Percentiles rank a stretch among this genome's conserved stretches.
These are phyloP conservation scores for Lates calcarifer DNA, from an alignment of 2,113 vertebrate genomes.

Conservation along the genomic window DNA sequence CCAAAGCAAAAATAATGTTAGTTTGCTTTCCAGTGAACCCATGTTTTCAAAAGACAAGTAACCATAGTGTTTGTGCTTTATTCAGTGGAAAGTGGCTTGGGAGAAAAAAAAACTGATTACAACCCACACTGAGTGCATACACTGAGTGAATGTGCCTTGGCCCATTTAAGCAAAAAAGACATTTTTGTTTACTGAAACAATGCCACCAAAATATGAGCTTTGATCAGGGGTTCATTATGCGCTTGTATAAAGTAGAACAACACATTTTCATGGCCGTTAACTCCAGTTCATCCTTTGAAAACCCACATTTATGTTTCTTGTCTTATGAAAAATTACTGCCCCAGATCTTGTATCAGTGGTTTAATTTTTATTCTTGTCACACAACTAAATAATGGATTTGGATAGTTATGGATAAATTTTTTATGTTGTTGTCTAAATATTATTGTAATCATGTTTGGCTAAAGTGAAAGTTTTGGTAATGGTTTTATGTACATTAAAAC, in stretches of 20 bases:
- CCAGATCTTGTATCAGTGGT: not conserved
- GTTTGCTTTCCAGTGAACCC: conserved; percentile 9
- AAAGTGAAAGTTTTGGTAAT: not conserved
- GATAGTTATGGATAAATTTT: not conserved
- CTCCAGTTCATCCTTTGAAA: conserved; percentile 25
- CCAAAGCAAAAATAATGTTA: not conserved
- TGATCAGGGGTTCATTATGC: conserved; percentile 45
- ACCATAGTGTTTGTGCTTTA: conserved; percentile 10
- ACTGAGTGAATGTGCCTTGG: conserved; percentile 16
- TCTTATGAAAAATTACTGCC: not conserved
- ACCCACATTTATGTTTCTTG: not conserved
- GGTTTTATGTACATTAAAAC: not conserved
- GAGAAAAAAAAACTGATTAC: conserved; percentile 21
- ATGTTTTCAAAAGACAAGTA: conserved; percentile 14
- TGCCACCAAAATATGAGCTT: conserved; percentile 30
- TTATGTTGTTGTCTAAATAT: not conserved
- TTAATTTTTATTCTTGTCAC: not conserved
- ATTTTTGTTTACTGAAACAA: conserved; percentile 36
- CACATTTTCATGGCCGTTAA: conserved; percentile 30
- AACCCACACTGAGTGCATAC: not conserved
- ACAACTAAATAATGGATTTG: not conserved
- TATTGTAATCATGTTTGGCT: not conserved
- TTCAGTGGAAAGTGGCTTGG: conserved; percentile 1
- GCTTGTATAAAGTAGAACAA: conserved; percentile 1
- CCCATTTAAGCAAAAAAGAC: conserved; percentile 26